A percentile compares a stretch with the other conserved stretches of the same genome.
These are phyloP conservation scores for Okapia johnstoni DNA, from an alignment of 2,113 vertebrate species.

Conservation along the genomic window DNA sequence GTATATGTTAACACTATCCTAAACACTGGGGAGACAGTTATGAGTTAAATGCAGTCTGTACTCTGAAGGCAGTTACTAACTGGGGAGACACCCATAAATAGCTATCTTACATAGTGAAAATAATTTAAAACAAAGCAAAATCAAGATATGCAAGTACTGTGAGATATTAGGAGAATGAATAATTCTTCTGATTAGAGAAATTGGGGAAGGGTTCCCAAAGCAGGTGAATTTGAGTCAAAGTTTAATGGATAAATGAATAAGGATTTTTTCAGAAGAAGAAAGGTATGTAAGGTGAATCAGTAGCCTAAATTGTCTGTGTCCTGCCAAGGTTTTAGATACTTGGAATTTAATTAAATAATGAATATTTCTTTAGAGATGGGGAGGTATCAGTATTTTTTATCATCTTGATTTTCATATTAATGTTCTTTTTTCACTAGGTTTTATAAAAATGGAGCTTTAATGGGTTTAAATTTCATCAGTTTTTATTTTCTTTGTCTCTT, in stretches of 20 bases:
- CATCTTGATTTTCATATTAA: not conserved
- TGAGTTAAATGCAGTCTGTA: not conserved
- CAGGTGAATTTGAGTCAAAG: not conserved
- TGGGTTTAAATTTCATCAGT: conserved; percentile 7
- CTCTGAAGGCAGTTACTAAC: not conserved
- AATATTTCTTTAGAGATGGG: not conserved
- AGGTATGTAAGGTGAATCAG: not conserved
- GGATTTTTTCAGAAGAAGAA: conserved; percentile 15
- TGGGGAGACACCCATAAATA: not conserved
- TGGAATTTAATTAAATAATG: not conserved
- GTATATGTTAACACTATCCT: not conserved
- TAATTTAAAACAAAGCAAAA: conserved; percentile 1
- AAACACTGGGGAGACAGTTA: not conserved
- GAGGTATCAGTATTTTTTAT: not conserved
- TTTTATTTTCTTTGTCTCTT: not conserved
- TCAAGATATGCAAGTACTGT: not conserved
- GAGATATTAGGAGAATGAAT: not conserved
- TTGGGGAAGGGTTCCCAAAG: not conserved
- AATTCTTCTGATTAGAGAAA: conserved; percentile 31
- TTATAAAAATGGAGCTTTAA: conserved; percentile 14
- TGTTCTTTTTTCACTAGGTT: not conserved
- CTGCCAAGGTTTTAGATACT: not conserved
- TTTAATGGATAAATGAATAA: not conserved
- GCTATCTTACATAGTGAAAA: not conserved
- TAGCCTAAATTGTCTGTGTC: not conserved